Conservation (phyloP, 2,797 vertebrate species). For the Sciurus carolinensis region DNA sequence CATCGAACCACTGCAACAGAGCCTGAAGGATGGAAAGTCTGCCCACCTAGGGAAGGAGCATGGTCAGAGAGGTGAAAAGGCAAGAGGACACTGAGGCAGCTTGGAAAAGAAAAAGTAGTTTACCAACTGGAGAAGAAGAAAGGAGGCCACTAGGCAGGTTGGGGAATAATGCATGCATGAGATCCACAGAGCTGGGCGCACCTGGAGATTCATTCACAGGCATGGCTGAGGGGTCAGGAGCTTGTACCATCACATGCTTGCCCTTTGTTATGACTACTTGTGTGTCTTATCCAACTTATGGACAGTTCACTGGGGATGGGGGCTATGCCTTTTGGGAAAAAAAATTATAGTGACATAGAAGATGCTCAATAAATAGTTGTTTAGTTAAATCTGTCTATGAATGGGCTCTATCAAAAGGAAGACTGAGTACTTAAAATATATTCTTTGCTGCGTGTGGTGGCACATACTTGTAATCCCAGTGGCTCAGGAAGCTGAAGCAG, state of each 20-base stretch:
- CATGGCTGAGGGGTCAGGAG: background rate
- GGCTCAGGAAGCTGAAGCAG: too few relatives aligned
- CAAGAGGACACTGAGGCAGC: background rate
- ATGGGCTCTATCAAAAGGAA: background rate
- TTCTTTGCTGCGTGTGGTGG: too few relatives aligned
- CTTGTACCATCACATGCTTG: background rate
- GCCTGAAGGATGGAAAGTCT: background rate
- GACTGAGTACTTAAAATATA: background rate
- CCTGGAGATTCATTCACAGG: background rate
- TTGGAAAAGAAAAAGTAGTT: background rate
- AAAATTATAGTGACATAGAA: background rate
- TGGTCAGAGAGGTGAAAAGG: background rate
- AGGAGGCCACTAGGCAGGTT: background rate
- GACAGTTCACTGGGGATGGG: background rate
- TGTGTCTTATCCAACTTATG: accelerated
- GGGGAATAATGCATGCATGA: background rate
- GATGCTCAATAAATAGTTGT: background rate
- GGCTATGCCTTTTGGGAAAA: background rate
- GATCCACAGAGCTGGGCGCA: accelerated
- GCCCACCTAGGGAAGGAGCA: background rate
- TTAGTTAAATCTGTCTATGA: background rate
- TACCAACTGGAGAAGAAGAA: background rate
- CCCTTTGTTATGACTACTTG: background rate
- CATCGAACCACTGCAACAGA: background rate
- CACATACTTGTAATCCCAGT: too few relatives aligned